Base-by-base conservation (phyloP, 2,888 invertebrate species). In the Rhamnusium bicolor region DNA sequence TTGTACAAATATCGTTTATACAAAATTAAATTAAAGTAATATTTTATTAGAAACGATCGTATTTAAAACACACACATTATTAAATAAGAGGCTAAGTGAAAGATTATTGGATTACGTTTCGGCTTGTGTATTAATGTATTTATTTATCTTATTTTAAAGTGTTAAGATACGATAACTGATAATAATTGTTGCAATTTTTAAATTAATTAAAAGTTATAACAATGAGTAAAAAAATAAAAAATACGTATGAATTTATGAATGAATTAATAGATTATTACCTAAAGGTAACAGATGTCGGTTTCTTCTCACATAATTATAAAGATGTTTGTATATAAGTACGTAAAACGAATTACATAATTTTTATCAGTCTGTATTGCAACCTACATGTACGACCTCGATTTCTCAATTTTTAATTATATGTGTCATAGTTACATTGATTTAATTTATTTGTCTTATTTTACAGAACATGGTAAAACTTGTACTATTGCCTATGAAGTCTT, bases 401-500 rank as follows among this genome's bases (percentile, higher is more conserved):
- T 71, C 72, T 29, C 63, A 74, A 74, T 56, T 58, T 47, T 54
- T 62, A 68, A 62, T 74, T 51, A 6, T 14, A 27, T 54, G 0
- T 32, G 8, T 27, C 7, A 29, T 7, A n/a, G 12, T 47, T 24
- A 51, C 18, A 72, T 69, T 73, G 32, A 73, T 71, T 71, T 77
- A 40, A 71, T 70, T 54, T 70, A 40, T 69, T 32, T 58, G 47
- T 74, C 78, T 77, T 77, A 56, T 73, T 82, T 91, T 90, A 53
- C 89, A 93, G 93, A 92, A 84, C 92, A 91, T 79, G 93, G 93
- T 10, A 92, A 92, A 82, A 92, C 92, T 82, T 94, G 94, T 82
- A 94, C 94, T 84, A 88, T 94, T 54, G 93, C 94, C 0, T 94
- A 94, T 86, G 93, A 94, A 86, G 92, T 94, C 68, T 94, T 94